Evolutionary conservation across 2,888 invertebrate species (phyloP).

Genomic region (Osedax frankpressi): DNA sequence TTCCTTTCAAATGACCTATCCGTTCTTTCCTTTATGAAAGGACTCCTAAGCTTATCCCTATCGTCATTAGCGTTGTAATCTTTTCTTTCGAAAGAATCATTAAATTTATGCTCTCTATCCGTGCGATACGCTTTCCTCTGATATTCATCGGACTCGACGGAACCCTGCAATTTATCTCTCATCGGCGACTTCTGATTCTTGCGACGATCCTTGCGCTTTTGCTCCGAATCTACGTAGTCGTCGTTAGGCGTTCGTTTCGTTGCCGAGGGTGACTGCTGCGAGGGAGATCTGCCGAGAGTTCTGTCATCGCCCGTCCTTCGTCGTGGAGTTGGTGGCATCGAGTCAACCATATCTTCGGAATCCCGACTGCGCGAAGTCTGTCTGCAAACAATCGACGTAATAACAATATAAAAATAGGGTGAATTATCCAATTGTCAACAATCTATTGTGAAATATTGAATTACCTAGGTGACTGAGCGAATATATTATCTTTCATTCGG

Average conservation of each 20-base stretch:
- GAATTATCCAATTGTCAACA: no score
- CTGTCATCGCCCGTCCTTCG: background rate
- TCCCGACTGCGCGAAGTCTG: background rate
- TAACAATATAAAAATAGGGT: no score
- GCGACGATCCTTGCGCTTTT: background rate
- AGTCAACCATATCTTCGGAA: background rate
- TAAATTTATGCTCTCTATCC: background rate
- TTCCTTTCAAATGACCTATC: background rate
- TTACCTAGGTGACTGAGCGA: background rate
- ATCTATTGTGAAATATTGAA: no score
- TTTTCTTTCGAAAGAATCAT: no score
- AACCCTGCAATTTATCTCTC: background rate
- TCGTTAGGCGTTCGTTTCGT: background rate
- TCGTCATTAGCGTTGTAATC: background rate
- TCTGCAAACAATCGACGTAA: no score
- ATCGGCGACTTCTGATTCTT: background rate
- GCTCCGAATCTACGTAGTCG: background rate
- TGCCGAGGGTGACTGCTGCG: background rate
- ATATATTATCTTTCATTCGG: background rate
- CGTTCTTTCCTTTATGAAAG: background rate
- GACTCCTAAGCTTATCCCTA: no score
- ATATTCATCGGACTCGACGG: background rate
- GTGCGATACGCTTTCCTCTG: background rate
- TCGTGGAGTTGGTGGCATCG: background rate
- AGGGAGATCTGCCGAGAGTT: background rate